Evolutionary conservation across 2,888 invertebrate species (phyloP), one percentile per base, ranked within the genome.

Genomic region (Rhyacophila evoluta): DNA sequence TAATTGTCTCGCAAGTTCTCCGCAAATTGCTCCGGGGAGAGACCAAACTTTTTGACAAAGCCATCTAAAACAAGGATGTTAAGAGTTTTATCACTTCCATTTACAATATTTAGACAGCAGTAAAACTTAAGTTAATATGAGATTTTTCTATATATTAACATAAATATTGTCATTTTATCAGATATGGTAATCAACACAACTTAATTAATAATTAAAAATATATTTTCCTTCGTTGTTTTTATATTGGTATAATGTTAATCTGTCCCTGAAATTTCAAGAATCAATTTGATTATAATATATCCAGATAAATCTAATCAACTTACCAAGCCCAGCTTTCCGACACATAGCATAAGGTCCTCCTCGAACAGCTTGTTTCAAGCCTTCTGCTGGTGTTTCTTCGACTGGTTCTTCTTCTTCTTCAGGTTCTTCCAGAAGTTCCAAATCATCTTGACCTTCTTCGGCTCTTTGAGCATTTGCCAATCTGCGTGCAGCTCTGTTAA

Each of bases 1-100:
- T 98, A 98, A 86, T 97, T 97, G 85, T 98, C 98, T 0, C 97
- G 92, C 5, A 99, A 90, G 89, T 99, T 99, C 88, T 98, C 98
- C 0, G 97, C 98, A 86, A 97, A 98, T 87, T 98, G 95, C 85
- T 97, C 97, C 0, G 99, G 97, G 0, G 94, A 93, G 74, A 99
- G 88, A 81, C 99, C 99, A 87, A 98, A 99, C 85, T 94, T 94
- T 85, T 95, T 95, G 1, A 96, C 96, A 68, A 98, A 91, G 0
- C 94, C 93, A 84, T 93, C 95, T 93, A 86, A 15, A 83, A 82
- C 37, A 36, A 67, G 75, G 2, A 33, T 33, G 29, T n/a, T n/a
- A n/a, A n/a, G n/a, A n/a, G n/a, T n/a, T n/a, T n/a, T n/a, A n/a
- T n/a, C n/a, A n/a, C n/a, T n/a, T n/a, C n/a, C n/a, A n/a, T n/a